Percentiles rank a stretch among this genome's conserved stretches.
Evolutionary conservation across 2,797 vertebrate species (phyloP).

Genomic region (Enteromius viviparus): DNA sequence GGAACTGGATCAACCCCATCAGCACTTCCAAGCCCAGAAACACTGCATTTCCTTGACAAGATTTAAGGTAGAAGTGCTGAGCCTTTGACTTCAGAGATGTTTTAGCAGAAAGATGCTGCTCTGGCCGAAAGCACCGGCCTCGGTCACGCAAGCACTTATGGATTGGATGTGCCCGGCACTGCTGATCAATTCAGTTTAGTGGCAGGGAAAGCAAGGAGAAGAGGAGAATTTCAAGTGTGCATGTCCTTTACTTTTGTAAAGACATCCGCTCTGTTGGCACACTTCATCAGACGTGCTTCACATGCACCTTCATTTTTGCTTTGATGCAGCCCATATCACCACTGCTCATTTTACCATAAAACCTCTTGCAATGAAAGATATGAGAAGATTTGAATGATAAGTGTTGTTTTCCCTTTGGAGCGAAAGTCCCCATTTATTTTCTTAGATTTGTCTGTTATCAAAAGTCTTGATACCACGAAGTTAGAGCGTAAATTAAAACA

Average conservation of each 20-base stretch:
- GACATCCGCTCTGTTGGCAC: background rate
- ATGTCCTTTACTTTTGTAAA: constrained; percentile 15
- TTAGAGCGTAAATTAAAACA: background rate
- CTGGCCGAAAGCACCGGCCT: constrained; percentile 38
- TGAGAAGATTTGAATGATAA: background rate
- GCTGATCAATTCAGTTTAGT: constrained; percentile 42
- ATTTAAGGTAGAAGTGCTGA: constrained; percentile 49
- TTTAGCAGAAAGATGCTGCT: constrained; percentile 48
- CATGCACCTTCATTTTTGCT: background rate
- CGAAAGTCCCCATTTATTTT: background rate
- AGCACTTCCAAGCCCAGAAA: constrained; percentile 40
- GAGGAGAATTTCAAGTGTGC: background rate
- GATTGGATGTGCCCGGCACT: constrained; percentile 34
- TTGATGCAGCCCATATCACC: background rate
- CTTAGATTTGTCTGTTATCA: background rate
- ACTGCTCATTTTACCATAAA: background rate
- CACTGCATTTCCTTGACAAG: constrained; percentile 50
- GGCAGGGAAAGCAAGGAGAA: constrained; percentile 13
- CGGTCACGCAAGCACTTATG: constrained; percentile 40
- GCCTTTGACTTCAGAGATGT: constrained; percentile 44
- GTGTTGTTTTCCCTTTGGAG: too few species aligned
- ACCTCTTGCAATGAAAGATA: background rate
- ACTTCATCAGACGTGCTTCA: background rate
- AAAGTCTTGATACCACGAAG: background rate
- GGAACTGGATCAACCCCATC: constrained; percentile 27